Evolutionary conservation across 2,888 invertebrate species (phyloP).

Genomic region (Sesia bembeciformis): DNA sequence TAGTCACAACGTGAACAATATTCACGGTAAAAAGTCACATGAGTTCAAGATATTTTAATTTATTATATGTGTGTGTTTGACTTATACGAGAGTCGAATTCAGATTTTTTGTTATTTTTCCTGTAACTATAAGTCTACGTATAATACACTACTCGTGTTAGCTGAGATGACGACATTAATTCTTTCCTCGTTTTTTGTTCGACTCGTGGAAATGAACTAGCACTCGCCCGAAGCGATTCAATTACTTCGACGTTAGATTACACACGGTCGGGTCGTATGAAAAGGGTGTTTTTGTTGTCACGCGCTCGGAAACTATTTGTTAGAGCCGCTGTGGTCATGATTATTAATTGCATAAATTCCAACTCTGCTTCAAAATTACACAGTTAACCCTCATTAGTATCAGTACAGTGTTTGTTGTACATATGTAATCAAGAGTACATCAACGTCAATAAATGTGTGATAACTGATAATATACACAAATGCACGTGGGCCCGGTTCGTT

Average conservation of each 20-base stretch:
- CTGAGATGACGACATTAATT: constrained; percentile 19
- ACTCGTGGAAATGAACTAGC: constrained; percentile 25
- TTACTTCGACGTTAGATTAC: constrained; percentile 42
- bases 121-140: too few species aligned
- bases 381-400: too few species aligned
- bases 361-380: too few species aligned
- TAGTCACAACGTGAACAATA: too few species aligned
- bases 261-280: constrained; percentile 38
- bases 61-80: too few species aligned
- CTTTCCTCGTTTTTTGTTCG: constrained; percentile 20
- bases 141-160: constrained; percentile 12
- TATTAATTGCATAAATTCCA: constrained; percentile 25
- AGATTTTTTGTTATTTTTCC: too few species aligned
- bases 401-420: too few species aligned
- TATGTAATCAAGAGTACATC: too few species aligned
- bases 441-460: not conserved
- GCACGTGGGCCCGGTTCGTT: constrained; percentile 45
- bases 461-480: not conserved
- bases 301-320: constrained; percentile 25
- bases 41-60: too few species aligned
- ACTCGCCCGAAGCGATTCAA: constrained; percentile 37
- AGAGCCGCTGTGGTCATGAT: constrained; percentile 25
- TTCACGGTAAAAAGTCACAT: too few species aligned
- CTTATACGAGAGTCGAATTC: too few species aligned
- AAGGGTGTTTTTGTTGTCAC: constrained; percentile 1